These are phyloP conservation scores for Sminthopsis crassicaudata DNA, from an alignment of 2,113 vertebrate species.

Conservation along the genomic window DNA sequence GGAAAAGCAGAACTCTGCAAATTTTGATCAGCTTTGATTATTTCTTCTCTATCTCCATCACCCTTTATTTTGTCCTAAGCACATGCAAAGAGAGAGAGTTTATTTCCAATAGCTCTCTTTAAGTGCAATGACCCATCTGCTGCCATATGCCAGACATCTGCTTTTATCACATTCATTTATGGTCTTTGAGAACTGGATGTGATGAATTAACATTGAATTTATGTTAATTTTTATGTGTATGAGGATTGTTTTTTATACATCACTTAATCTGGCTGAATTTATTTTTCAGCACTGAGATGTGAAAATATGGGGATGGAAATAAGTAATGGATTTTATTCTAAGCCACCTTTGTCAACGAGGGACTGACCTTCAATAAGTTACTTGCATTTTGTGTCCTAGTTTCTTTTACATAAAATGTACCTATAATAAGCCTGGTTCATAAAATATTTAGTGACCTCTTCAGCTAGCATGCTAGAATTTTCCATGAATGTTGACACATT, in stretches of 20 bases:
- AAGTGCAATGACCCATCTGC: constrained; percentile 61
- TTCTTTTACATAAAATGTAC: constrained; percentile 28
- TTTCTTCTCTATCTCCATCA: background rate
- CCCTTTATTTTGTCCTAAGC: constrained; percentile 32
- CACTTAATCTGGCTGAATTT: constrained; percentile 30
- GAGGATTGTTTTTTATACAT: constrained; percentile 50
- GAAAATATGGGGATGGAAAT: constrained; percentile 47
- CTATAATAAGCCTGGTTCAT: background rate
- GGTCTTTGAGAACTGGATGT: constrained; percentile 55
- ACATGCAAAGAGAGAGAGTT: constrained; percentile 30
- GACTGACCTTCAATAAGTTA: constrained; percentile 9
- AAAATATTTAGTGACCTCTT: constrained; percentile 30
- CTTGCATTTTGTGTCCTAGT: background rate
- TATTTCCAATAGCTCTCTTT: constrained; percentile 58
- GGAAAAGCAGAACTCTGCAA: constrained; percentile 12
- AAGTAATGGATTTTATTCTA: constrained; percentile 13
- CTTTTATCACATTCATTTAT: constrained; percentile 68
- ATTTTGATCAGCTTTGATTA: background rate
- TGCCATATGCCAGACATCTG: constrained; percentile 68
- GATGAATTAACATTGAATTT: constrained; percentile 61
- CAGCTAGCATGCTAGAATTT: background rate
- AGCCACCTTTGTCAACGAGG: constrained; percentile 13
- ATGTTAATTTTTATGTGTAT: constrained; percentile 49
- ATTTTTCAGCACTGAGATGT: constrained; percentile 46
- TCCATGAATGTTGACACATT: background rate